Base-by-base conservation (phyloP, 2,888 invertebrate genomes). In the Nomada flava region DNA sequence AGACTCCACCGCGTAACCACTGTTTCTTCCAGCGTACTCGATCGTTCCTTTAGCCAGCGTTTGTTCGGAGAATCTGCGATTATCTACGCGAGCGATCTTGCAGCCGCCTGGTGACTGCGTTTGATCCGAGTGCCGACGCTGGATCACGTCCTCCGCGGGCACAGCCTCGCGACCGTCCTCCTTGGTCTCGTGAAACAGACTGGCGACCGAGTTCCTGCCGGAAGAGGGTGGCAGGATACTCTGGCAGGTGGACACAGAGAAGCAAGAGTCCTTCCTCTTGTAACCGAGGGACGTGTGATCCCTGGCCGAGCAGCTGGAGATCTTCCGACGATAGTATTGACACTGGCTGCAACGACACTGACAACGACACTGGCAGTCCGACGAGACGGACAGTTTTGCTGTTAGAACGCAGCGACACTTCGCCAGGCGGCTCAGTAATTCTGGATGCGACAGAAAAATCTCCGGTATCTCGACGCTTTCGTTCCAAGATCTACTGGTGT, bases 241-340 rank as follows among this genome's bases (percentile, higher is more conserved):
- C 81, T 92, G 92, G 77, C 91, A 92, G 62, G 92, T 92, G 29
- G 92, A 91, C 60, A 91, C 85, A 18, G 92, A 92, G 69, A 86
- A 88, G 4, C 85, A 80, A 18, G 92, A 92, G 65, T 90, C 91
- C 69, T 89, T 89, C 72, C 90, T 82, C 71, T 63, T 89, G 26
- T 82, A 76, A 42, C 84, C 86, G 36, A 69, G 50, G 50, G 73
- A 44, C 59, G 77, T n/a, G 71, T 74, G 69, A 44, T 88, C 88
- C n/a, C 53, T 74, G 55, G 52, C 70, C 55, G 83, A 82, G 52
- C 81, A 84, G 50, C 70, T 62, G 7, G 88, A 88, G 57, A 89
- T 80, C 70, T 88, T 88, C 1, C 88, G 79, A 15, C 88, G 88
- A 53, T 82, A 67, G 60, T 82, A 78, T 59, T 85, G 88, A 50